Percentiles rank a stretch among this genome's conserved stretches.
Evolutionary conservation across 2,113 vertebrate species (phyloP).

Genomic region (Genyomyrus donnyi): DNA sequence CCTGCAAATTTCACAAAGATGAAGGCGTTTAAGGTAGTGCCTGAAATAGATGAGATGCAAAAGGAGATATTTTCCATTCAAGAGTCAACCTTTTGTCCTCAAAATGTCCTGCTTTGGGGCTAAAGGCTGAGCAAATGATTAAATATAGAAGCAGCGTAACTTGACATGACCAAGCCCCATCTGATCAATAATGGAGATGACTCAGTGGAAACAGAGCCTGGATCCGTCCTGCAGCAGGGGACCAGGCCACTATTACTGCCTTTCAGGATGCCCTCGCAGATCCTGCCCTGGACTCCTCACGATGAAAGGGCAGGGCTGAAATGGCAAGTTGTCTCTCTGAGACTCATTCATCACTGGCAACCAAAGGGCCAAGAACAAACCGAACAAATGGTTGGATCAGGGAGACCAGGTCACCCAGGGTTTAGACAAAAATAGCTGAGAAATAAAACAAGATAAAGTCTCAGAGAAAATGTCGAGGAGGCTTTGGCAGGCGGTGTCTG

Average conservation of each 20-base stretch:
- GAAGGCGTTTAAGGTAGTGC: background rate
- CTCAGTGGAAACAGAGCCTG: slow-evolving; percentile 21
- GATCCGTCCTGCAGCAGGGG: slow-evolving; percentile 1
- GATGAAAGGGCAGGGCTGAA: background rate
- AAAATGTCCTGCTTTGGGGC: background rate
- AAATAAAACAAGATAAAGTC: slow-evolving; percentile 3
- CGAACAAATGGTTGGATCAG: slow-evolving; percentile 33
- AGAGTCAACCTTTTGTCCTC: slow-evolving; percentile 1
- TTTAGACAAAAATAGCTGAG: slow-evolving; percentile 39
- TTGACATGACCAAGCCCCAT: slow-evolving; percentile 13
- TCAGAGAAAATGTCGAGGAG: background rate
- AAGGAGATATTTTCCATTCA: background rate
- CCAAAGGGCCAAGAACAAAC: background rate
- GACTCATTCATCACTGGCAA: slow-evolving; percentile 4
- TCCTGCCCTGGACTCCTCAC: background rate
- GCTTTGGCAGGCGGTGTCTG: background rate
- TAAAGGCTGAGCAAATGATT: slow-evolving; percentile 20
- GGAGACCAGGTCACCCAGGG: slow-evolving; percentile 49
- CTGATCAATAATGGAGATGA: slow-evolving; percentile 28
- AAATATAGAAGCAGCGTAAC: slow-evolving; percentile 22
- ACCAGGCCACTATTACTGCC: background rate
- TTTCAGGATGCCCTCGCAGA: background rate
- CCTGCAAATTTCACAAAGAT: background rate
- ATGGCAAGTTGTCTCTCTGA: background rate
- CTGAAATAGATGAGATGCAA: background rate